Evolutionary conservation across 2,113 vertebrate species (phyloP), one percentile per base, ranked within the genome.

Genomic region (Alouatta palliata): DNA sequence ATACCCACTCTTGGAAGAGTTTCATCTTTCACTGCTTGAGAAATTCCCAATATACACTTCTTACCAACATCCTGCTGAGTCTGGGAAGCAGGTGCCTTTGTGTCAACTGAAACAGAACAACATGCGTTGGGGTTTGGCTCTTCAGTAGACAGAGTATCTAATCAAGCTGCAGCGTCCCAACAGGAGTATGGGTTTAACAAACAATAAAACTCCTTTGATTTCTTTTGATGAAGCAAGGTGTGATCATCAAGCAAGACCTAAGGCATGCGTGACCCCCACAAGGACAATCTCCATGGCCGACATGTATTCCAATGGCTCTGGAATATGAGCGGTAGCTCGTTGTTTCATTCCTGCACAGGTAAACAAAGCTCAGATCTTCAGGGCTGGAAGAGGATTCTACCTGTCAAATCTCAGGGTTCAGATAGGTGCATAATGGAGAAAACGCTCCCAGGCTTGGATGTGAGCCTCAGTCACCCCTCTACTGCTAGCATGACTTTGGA

Each of bases 101-200:
- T 83, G 84, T 90, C 70, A 79, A 93, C 54, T 92, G 86, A 90
- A 92, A 91, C n/a, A 89, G 73, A 92, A 89, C 49, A 64, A 77
- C 73, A 43, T 85, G 97, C 68, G 54, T 73, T 27, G 40, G 80
- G 76, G 40, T 13, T 58, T 64, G 75, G 54, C 25, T 86, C 30
- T 83, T 58, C 4, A 2, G 35, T 1, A 88, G 66, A 82, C 87
- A 83, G 40, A 32, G 49, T 9, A 7, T 92, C 84, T 80, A 43
- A 83, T 95, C 49, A 91, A 90, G 75, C 37, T 49, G 35, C 32
- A 30, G 93, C 40, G 40, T 93, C 37, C 16, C 40, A 84, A 91
- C 64, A 94, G 83, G 87, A 87, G 83, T 64, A 30, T 21, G 0
- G 0, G 82, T 49, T 91, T 94, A 83, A 89, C 13, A 83, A 58